Evolutionary conservation across 2,113 vertebrate species (phyloP), one percentile per base, ranked within the genome.

Genomic region (Cnemophilus loriae): DNA sequence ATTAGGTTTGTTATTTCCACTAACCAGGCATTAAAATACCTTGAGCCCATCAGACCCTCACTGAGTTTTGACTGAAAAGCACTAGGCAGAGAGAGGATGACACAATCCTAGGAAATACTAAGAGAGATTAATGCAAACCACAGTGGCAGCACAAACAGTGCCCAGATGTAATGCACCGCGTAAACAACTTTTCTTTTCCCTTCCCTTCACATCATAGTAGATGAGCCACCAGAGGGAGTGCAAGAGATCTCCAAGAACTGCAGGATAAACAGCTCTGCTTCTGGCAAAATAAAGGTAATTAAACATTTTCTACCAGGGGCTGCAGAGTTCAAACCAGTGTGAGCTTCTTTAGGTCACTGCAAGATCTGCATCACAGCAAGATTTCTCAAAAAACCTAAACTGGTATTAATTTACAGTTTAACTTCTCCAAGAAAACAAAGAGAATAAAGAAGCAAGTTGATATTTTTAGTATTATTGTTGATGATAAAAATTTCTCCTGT

Each of bases 171-270:
- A 60, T 1, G 20, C 46, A 42, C 4, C 0, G 12, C 85, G 53
- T 41, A 88, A 83, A 83, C 63, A 95, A 94, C 46, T 63, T 68
- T 19, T 33, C 21, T 50, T 53, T 55, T 32, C 8, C 22, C 27
- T 60, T 78, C 16, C 39, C 67, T 69, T 64, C 64, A 65, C 30
- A 3, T 37, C 27, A 6, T 11, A 11, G 17, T 37, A 55, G 35
- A 46, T 32, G 32, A 76, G 39, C 97, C 97, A 95, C 94, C 90
- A 97, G 97, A 97, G 96, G 97, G 97, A 94, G 97, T 89, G 60
- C 75, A 82, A 86, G 90, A 95, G 90, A 91, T 59, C 91, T 11
- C 57, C 83, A 87, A 92, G 74, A 93, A 55, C 42, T 42, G 35
- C 53, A 50, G 37, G 75, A 93, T 84, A 90, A 96, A 88, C 57